These are phyloP conservation scores for Hybos culiciformis DNA, from an alignment of 2,888 invertebrate genomes.

Conservation along the genomic window DNA sequence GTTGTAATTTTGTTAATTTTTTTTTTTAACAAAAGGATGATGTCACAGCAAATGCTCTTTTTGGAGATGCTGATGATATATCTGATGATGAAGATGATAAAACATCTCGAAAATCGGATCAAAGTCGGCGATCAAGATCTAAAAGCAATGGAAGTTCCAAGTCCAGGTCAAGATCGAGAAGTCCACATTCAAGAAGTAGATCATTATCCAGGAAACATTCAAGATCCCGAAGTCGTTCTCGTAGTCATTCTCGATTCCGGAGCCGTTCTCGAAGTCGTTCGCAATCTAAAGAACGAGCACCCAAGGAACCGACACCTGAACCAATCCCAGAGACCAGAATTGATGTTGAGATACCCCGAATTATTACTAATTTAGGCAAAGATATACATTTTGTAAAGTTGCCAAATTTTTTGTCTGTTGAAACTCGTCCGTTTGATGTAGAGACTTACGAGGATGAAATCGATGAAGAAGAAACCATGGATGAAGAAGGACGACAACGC, in stretches of 20 bases:
- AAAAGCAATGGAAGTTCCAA: slow-evolving; percentile 18
- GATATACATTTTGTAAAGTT: slow-evolving; percentile 93
- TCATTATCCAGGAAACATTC: slow-evolving; percentile 21
- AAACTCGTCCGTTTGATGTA: slow-evolving; percentile 90
- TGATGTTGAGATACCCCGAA: slow-evolving; percentile 93
- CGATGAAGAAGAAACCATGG: slow-evolving; percentile 93
- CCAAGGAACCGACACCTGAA: slow-evolving; percentile 53
- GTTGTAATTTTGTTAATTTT: not conserved
- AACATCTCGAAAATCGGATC: slow-evolving; percentile 21
- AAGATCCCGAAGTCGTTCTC: slow-evolving; percentile 22
- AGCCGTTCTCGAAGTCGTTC: slow-evolving; percentile 26
- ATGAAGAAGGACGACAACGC: slow-evolving; percentile 85
- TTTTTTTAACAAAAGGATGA: slow-evolving; percentile 11
- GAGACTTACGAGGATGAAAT: slow-evolving; percentile 96
- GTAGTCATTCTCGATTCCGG: slow-evolving; percentile 28
- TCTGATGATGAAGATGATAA: slow-evolving; percentile 53
- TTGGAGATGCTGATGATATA: slow-evolving; percentile 87
- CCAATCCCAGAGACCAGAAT: slow-evolving; percentile 85
- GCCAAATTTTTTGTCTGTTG: slow-evolving; percentile 96
- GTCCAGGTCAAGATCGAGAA: slow-evolving; percentile 14
- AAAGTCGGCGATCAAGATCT: slow-evolving; percentile 26
- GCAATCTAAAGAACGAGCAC: slow-evolving; percentile 23
- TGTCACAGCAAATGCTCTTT: slow-evolving; percentile 63
- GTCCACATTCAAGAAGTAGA: slow-evolving; percentile 20
- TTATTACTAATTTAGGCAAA: slow-evolving; percentile 79